Conservation (phyloP, 2,113 vertebrate genomes). For the Vulpes ferrilata region DNA sequence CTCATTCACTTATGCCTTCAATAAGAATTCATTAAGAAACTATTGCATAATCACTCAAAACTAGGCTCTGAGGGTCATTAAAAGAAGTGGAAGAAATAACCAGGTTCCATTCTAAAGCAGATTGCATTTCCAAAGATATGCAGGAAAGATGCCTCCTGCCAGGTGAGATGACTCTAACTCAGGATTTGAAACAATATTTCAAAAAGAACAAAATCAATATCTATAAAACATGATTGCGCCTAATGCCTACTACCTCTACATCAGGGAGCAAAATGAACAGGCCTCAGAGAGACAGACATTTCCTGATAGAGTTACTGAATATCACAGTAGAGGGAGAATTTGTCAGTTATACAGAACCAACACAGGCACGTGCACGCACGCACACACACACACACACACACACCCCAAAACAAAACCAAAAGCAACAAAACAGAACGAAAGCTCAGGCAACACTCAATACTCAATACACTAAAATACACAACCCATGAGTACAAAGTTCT, state of each 20-base stretch:
- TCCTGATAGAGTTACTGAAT: conserved; percentile 1
- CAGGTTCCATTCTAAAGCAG: not conserved
- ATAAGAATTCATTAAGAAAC: not conserved
- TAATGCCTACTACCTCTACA: not conserved
- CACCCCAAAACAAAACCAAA: not conserved
- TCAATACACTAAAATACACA: not conserved
- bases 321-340: conserved; percentile 36
- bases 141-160: not conserved
- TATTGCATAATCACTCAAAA: not conserved
- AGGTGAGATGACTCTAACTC: not conserved
- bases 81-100: not conserved
- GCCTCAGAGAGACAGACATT: not conserved
- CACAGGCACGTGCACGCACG: not conserved
- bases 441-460: not conserved
- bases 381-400: not conserved
- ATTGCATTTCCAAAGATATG: not conserved
- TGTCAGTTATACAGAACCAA: not conserved
- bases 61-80: not conserved
- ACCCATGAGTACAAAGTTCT: not conserved
- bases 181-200: not conserved
- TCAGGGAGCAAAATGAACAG: not conserved
- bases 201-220: not conserved
- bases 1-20: not conserved
- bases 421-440: not conserved
- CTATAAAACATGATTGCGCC: not conserved